phyloP scores from a whole-genome alignment of 2,888 invertebrate genomes.

The Melinaea menophilus region DNA sequence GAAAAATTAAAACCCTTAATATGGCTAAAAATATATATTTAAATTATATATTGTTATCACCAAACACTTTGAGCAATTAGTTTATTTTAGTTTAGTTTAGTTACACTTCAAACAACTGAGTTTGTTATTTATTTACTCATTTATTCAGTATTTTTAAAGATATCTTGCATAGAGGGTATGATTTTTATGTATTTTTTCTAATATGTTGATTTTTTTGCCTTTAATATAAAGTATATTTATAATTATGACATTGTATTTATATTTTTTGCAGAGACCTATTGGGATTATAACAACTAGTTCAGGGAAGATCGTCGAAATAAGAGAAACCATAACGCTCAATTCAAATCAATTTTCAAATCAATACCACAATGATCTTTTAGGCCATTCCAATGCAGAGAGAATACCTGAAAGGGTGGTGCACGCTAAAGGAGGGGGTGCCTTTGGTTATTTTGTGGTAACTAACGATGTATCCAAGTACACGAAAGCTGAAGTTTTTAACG shows the following conservation, averaged over 20 bases:
- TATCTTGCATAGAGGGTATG: too few species aligned
- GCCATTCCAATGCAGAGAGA: constrained; percentile 88
- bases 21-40: too few species aligned
- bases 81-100: neutral
- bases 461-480: constrained; percentile 86
- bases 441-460: constrained; percentile 89
- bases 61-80: neutral
- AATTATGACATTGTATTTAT: neutral
- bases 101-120: too few species aligned
- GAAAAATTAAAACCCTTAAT: too few species aligned
- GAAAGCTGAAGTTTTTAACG: constrained; percentile 85
- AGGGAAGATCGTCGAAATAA: constrained; percentile 86
- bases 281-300: constrained; percentile 82
- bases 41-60: too few species aligned
- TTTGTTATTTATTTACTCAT: too few species aligned
- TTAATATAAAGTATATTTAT: too few species aligned
- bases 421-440: constrained; percentile 93
- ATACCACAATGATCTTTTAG: constrained; percentile 48
- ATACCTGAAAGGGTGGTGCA: constrained; percentile 95
- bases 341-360: constrained; percentile 61
- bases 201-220: too few species aligned
- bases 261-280: constrained; percentile 63
- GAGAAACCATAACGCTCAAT: constrained; percentile 85
- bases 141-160: too few species aligned
- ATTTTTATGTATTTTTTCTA: neutral